These are phyloP conservation scores for Thymelicus lineola DNA, from an alignment of 2,888 invertebrate genomes.

Conservation along the genomic window DNA sequence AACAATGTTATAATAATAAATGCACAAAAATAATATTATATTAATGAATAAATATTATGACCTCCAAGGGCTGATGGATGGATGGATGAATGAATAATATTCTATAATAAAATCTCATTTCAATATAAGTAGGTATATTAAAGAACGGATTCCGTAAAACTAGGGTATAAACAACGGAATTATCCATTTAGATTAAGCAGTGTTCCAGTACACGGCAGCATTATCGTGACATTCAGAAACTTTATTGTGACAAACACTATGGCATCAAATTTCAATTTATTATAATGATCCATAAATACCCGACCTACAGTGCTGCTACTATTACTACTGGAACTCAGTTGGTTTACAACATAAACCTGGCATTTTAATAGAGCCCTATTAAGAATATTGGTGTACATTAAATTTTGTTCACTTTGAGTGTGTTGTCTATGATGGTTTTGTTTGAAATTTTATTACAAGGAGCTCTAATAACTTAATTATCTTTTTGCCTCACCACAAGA, in stretches of 20 bases:
- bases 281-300: conserved; percentile 40
- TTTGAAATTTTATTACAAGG: background rate
- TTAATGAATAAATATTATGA: too few relatives aligned
- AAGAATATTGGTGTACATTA: background rate
- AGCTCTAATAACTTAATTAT: background rate
- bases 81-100: too few relatives aligned
- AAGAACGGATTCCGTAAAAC: conserved; percentile 38
- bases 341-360: conserved; percentile 17
- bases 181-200: conserved; percentile 21
- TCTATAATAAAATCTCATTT: too few relatives aligned
- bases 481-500: too few relatives aligned
- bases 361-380: conserved; percentile 12
- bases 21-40: background rate
- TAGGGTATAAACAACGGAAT: conserved; percentile 16
- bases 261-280: conserved; percentile 46
- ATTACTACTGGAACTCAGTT: conserved; percentile 32
- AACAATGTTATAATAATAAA: too few relatives aligned
- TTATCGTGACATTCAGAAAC: conserved; percentile 30
- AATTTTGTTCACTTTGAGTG: conserved; percentile 1
- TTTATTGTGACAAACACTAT: conserved; percentile 42
- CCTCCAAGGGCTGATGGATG: too few relatives aligned
- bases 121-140: background rate
- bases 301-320: conserved; percentile 19
- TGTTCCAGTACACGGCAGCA: conserved; percentile 14
- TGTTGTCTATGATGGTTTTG: background rate